A percentile compares a stretch with the other conserved stretches of the same genome.
Conservation (phyloP, 2,888 invertebrate species). For the Ferrisia virgata region DNA sequence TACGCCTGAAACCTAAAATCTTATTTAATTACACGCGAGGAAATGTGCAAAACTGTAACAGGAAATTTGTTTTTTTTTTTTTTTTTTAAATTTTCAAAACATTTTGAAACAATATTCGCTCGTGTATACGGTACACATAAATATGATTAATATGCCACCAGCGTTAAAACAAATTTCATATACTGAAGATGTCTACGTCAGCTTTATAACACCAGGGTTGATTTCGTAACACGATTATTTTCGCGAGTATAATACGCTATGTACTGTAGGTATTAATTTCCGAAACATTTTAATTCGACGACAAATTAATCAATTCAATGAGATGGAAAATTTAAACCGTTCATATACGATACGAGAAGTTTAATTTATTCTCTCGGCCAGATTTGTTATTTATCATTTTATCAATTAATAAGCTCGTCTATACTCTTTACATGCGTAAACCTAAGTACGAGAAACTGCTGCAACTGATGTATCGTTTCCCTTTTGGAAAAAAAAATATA, state of each 20-base stretch:
- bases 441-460: not conserved
- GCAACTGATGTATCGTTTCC: not conserved
- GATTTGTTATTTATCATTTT: not conserved
- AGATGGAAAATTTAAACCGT: not conserved
- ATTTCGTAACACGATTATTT: not conserved
- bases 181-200: not conserved
- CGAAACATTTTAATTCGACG: not conserved
- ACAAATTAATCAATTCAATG: conserved; percentile 1
- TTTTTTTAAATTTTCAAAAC: not conserved
- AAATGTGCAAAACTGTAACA: not conserved
- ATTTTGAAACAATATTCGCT: not conserved
- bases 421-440: not conserved
- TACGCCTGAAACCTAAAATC: not conserved
- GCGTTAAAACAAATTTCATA: not conserved
- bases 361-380: not conserved
- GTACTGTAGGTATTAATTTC: not conserved
- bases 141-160: not conserved
- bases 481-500: not conserved
- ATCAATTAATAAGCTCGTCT: not conserved
- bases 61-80: conserved; percentile 27
- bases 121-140: not conserved
- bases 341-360: not conserved
- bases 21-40: conserved; percentile 21
- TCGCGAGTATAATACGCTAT: not conserved
- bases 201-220: not conserved